Conservation (phyloP, 1,140 invertebrate genomes). For the Listronotus oregonensis region DNA sequence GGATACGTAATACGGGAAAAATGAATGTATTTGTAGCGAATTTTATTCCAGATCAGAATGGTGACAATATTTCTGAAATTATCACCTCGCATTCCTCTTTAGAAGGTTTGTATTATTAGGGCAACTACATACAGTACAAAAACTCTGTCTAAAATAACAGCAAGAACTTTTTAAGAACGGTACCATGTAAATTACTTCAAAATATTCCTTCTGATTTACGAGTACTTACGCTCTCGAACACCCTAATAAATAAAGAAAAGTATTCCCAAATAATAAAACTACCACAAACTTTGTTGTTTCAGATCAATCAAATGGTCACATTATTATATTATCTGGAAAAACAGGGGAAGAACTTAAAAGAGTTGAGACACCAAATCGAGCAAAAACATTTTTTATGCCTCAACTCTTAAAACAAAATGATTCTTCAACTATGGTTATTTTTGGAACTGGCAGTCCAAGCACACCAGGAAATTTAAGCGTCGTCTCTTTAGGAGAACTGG, state of each 20-base stretch:
- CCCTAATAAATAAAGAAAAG: not conserved
- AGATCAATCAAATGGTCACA: conserved; percentile 59
- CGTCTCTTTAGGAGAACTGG: conserved; percentile 41
- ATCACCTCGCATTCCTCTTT: conserved; percentile 70
- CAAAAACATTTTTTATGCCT: conserved; percentile 77
- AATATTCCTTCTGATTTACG: not conserved
- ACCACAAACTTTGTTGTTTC: not conserved
- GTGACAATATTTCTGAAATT: conserved; percentile 73
- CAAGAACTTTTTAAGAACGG: no score
- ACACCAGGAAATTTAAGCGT: conserved; percentile 67
- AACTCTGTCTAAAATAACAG: no score
- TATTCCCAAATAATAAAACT: not conserved
- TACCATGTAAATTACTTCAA: no score
- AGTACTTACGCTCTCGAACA: not conserved
- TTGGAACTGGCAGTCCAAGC: conserved; percentile 78
- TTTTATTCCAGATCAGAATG: conserved; percentile 73
- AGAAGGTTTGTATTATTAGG: conserved; percentile 39
- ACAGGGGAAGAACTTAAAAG: conserved; percentile 68
- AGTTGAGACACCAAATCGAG: conserved; percentile 67
- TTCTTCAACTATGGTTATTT: conserved; percentile 61
- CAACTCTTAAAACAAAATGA: conserved; percentile 64
- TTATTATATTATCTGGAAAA: conserved; percentile 74
- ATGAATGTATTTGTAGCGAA: conserved; percentile 71
- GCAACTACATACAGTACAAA: no score
- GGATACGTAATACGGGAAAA: conserved; percentile 64